A percentile compares a stretch with the other conserved stretches of the same genome.
phyloP scores from a whole-genome alignment of 1,140 invertebrate species.

The Rhynchophorus ferrugineus region DNA sequence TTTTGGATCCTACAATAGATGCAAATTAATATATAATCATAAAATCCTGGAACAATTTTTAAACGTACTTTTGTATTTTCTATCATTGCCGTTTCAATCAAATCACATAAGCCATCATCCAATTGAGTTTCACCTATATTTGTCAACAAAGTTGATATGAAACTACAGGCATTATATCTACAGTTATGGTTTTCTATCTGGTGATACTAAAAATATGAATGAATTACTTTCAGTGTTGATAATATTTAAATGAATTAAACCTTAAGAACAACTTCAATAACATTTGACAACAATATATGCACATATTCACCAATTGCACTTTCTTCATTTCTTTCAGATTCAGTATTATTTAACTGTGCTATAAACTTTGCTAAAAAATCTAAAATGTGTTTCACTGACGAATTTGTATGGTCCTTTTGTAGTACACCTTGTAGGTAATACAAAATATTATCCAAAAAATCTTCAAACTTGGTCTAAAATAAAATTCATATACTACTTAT shows the following conservation, averaged over 20 bases:
- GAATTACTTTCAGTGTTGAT: neutral
- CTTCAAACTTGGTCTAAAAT: conserved; percentile 3
- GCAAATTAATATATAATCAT: conserved; percentile 2
- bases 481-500: neutral
- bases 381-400: conserved; percentile 13
- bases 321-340: conserved; percentile 8
- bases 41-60: neutral
- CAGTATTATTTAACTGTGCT: conserved; percentile 8
- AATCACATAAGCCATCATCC: conserved; percentile 53
- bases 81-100: conserved; percentile 54
- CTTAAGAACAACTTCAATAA: conserved; percentile 18
- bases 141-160: conserved; percentile 53
- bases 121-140: conserved; percentile 56
- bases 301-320: conserved; percentile 1
- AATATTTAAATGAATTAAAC: conserved; percentile 8
- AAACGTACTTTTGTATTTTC: conserved; percentile 34
- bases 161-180: conserved; percentile 53
- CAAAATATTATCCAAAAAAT: conserved; percentile 2
- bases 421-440: neutral
- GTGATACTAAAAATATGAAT: conserved; percentile 35
- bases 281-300: conserved; percentile 19
- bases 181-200: conserved; percentile 44
- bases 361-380: conserved; percentile 24
- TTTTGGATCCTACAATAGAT: conserved; percentile 52
- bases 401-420: conserved; percentile 11